These are phyloP conservation scores for Vultur gryphus DNA, from an alignment of 2,797 vertebrate species.

Conservation along the genomic window DNA sequence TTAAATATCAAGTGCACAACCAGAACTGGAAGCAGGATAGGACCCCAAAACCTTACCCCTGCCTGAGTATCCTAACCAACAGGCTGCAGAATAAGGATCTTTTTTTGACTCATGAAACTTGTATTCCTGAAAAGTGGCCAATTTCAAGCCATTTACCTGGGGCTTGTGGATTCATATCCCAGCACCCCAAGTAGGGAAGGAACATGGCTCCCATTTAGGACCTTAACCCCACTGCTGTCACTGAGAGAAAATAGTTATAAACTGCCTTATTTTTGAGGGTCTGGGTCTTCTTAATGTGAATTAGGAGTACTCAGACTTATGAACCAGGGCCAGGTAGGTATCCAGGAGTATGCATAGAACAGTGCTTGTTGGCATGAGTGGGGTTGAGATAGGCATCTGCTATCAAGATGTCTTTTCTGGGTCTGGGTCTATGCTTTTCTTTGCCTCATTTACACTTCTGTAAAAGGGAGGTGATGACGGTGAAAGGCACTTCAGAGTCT, in stretches of 20 bases:
- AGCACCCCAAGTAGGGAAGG: background rate
- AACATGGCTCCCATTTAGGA: background rate
- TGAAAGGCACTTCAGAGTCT: background rate
- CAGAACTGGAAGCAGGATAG: background rate
- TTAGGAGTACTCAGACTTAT: background rate
- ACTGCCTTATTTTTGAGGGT: background rate
- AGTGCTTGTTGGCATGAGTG: background rate
- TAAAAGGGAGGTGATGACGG: background rate
- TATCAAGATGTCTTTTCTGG: background rate
- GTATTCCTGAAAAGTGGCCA: background rate
- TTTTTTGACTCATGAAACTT: background rate
- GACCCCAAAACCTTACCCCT: background rate
- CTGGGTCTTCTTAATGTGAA: background rate
- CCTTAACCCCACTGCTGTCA: background rate
- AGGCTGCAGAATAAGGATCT: background rate
- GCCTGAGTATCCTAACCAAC: background rate
- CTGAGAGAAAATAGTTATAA: background rate
- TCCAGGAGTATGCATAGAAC: background rate
- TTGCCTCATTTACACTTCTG: background rate
- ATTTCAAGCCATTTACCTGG: background rate
- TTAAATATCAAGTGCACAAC: background rate
- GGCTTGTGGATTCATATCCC: background rate
- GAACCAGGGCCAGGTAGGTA: background rate
- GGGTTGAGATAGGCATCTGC: background rate
- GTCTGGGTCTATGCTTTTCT: background rate